phyloP scores from a whole-genome alignment of 2,888 invertebrate species.

The Dioctria rufipes region DNA sequence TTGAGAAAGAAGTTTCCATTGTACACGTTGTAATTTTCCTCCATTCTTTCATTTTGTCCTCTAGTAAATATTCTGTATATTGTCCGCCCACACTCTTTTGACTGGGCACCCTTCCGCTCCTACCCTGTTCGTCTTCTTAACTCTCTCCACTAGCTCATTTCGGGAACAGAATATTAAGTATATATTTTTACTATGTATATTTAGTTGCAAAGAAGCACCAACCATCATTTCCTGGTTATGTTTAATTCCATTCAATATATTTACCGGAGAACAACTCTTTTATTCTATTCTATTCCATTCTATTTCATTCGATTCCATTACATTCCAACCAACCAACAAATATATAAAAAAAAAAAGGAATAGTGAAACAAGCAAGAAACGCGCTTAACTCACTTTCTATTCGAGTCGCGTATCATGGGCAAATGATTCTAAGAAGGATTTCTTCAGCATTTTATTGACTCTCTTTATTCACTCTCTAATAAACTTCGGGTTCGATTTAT shows the following conservation, averaged over 20 bases:
- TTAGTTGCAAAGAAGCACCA: background rate
- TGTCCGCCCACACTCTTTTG: too few relatives aligned
- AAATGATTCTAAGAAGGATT: constrained; percentile 16
- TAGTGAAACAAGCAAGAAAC: background rate
- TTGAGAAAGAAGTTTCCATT: background rate
- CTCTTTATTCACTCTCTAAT: constrained; percentile 2
- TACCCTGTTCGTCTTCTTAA: background rate
- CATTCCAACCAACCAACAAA: background rate
- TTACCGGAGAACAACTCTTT: background rate
- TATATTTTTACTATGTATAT: background rate
- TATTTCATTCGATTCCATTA: background rate
- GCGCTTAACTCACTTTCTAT: background rate
- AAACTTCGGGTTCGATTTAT: constrained; percentile 9
- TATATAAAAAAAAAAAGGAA: too few relatives aligned
- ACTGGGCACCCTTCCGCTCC: too few relatives aligned
- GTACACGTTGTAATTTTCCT: background rate
- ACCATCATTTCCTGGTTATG: background rate
- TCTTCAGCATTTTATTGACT: constrained; percentile 14
- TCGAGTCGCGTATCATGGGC: background rate
- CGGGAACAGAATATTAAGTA: constrained; percentile 13
- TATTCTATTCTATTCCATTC: background rate
- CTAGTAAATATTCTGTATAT: too few relatives aligned
- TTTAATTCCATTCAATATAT: background rate
- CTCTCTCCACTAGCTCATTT: background rate
- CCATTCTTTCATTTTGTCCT: background rate